Conservation (phyloP, 1,140 invertebrate species). For the Arctopsyche grandis region DNA sequence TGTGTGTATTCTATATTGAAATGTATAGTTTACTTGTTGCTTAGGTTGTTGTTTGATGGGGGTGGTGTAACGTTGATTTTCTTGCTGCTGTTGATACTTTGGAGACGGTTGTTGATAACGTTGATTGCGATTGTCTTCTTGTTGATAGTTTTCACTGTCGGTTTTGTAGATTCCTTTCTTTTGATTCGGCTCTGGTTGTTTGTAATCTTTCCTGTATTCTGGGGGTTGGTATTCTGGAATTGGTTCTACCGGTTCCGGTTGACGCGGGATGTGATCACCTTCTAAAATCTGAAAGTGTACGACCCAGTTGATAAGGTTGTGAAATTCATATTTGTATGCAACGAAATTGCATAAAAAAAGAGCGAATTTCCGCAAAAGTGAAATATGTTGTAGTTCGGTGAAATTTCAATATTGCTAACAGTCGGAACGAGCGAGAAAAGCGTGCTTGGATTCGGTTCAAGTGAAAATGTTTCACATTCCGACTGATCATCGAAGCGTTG, state of each 20-base stretch:
- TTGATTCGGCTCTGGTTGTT: not conserved
- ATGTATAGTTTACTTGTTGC: not conserved
- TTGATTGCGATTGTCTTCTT: slow-evolving; percentile 33
- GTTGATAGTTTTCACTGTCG: slow-evolving; percentile 21
- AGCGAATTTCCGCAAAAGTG: too few relatives aligned
- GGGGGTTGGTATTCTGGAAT: slow-evolving; percentile 48
- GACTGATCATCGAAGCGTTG: too few relatives aligned
- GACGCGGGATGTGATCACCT: slow-evolving; percentile 62
- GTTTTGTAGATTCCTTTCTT: slow-evolving; percentile 25
- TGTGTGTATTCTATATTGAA: not conserved
- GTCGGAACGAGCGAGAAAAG: too few relatives aligned
- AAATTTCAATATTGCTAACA: too few relatives aligned
- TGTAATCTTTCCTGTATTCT: slow-evolving; percentile 38
- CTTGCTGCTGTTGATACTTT: slow-evolving; percentile 15
- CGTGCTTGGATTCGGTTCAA: too few relatives aligned
- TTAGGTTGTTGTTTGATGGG: slow-evolving; percentile 18
- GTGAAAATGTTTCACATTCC: too few relatives aligned
- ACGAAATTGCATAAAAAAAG: too few relatives aligned
- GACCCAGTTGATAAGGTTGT: too few relatives aligned
- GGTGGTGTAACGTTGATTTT: slow-evolving; percentile 35
- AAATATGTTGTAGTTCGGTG: too few relatives aligned
- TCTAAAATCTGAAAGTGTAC: slow-evolving; percentile 59
- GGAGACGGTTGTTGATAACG: slow-evolving; percentile 23
- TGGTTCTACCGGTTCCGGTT: slow-evolving; percentile 49
- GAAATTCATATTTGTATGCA: too few relatives aligned